phyloP scores from a whole-genome alignment of 2,888 invertebrate genomes.

The Agrotis exclamationis region DNA sequence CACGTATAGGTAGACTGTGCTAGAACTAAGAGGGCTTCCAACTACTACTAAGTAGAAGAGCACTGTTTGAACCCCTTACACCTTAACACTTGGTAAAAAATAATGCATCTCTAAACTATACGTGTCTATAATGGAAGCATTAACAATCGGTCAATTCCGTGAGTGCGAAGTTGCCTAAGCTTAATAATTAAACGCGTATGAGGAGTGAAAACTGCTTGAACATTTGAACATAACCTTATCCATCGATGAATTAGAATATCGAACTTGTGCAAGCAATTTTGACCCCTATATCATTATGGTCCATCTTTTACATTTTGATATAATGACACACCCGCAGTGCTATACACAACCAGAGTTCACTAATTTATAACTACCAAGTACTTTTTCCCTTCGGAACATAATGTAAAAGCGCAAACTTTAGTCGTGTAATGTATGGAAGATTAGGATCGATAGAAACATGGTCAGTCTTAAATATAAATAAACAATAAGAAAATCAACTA shows the following conservation, averaged over 20 bases:
- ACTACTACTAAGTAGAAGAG: slow-evolving; percentile 57
- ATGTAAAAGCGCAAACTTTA: slow-evolving; percentile 66
- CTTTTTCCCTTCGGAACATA: slow-evolving; percentile 57
- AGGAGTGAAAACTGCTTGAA: slow-evolving; percentile 75
- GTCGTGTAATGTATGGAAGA: slow-evolving; percentile 69
- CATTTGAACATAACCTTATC: slow-evolving; percentile 57
- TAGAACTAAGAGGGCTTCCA: slow-evolving; percentile 23
- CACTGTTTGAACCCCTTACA: slow-evolving; percentile 57
- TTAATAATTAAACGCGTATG: slow-evolving; percentile 80
- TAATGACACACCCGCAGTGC: slow-evolving; percentile 82
- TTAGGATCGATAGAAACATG: slow-evolving; percentile 69
- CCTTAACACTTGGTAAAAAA: slow-evolving; percentile 67
- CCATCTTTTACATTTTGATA: slow-evolving; percentile 90
- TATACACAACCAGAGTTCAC: slow-evolving; percentile 83
- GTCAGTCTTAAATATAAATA: slow-evolving; percentile 73
- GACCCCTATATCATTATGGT: slow-evolving; percentile 83
- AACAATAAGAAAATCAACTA: slow-evolving; percentile 54
- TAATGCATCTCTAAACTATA: slow-evolving; percentile 76
- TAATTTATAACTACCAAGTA: slow-evolving; percentile 64
- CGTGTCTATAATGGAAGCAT: slow-evolving; percentile 86
- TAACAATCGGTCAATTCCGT: slow-evolving; percentile 88
- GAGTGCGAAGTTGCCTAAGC: slow-evolving; percentile 87
- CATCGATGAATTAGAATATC: slow-evolving; percentile 29
- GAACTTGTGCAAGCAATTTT: slow-evolving; percentile 74
- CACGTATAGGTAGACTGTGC: slow-evolving; percentile 7